Percentiles rank a stretch among this genome's conserved stretches.
phyloP scores from a whole-genome alignment of 2,113 vertebrate species.

The Brienomyrus brachyistius region DNA sequence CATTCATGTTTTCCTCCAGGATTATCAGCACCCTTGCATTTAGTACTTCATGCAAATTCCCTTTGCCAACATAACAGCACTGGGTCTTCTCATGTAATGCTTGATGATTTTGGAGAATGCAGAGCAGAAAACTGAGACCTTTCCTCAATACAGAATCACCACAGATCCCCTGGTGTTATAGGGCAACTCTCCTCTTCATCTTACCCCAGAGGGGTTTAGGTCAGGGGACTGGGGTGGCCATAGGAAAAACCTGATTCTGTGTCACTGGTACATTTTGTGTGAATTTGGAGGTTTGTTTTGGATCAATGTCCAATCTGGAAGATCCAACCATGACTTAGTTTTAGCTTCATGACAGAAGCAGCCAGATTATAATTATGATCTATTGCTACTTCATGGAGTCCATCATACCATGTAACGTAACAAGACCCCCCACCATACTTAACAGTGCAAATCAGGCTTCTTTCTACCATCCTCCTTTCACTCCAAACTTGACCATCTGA shows the following conservation, averaged over 20 bases:
- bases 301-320: background rate
- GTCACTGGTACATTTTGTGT: background rate
- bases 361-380: background rate
- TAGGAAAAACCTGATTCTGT: background rate
- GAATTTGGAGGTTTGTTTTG: background rate
- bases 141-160: background rate
- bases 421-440: background rate
- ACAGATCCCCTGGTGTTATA: background rate
- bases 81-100: background rate
- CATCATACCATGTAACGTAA: too few relatives aligned
- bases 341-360: background rate
- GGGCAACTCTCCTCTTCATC: background rate
- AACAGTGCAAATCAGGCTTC: too few relatives aligned
- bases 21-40: background rate
- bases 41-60: background rate
- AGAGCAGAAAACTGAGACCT: background rate
- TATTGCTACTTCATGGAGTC: background rate
- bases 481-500: too few relatives aligned
- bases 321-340: background rate
- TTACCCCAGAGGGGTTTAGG: background rate
- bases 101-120: background rate
- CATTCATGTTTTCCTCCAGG: background rate
- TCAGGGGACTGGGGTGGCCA: background rate
- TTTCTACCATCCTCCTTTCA: too few relatives aligned
- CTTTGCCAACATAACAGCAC: background rate